phyloP scores from a whole-genome alignment of 2,113 vertebrate species.

The Arenaria interpres region DNA sequence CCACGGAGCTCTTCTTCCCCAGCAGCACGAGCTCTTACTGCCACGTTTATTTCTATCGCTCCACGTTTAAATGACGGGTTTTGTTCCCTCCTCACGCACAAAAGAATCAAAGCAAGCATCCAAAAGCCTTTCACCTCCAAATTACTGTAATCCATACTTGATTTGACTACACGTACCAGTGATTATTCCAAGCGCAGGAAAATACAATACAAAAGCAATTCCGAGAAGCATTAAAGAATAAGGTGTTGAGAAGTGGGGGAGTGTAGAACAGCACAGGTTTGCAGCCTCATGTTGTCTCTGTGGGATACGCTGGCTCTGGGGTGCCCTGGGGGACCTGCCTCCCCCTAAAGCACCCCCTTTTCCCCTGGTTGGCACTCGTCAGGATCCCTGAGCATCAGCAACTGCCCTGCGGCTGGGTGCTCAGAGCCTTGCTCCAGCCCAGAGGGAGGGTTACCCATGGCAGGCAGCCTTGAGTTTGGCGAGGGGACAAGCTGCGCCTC shows the following conservation, averaged over 20 bases:
- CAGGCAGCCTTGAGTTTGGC: not conserved
- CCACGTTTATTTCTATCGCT: not conserved
- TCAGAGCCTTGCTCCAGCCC: not conserved
- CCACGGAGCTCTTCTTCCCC: not conserved
- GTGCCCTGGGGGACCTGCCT: not conserved
- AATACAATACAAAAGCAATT: not conserved
- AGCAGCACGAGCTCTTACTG: rapidly evolving
- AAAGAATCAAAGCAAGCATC: not conserved
- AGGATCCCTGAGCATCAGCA: not conserved
- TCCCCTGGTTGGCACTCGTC: too few relatives aligned
- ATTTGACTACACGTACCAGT: not conserved
- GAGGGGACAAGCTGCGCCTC: not conserved
- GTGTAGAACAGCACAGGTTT: not conserved
- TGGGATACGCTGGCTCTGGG: rapidly evolving
- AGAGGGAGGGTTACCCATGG: rapidly evolving
- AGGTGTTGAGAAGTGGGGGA: not conserved
- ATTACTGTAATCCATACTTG: not conserved
- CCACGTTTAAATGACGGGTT: rapidly evolving
- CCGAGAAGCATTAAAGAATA: rapidly evolving
- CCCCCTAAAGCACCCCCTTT: rapidly evolving
- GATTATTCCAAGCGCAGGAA: rapidly evolving
- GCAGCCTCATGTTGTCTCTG: rapidly evolving
- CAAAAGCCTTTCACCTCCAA: not conserved
- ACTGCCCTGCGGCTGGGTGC: too few relatives aligned
- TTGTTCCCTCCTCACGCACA: not conserved